Percentiles rank a stretch among this genome's conserved stretches.
phyloP scores from a whole-genome alignment of 2,113 vertebrate genomes.

The Hemiprocne comata region DNA sequence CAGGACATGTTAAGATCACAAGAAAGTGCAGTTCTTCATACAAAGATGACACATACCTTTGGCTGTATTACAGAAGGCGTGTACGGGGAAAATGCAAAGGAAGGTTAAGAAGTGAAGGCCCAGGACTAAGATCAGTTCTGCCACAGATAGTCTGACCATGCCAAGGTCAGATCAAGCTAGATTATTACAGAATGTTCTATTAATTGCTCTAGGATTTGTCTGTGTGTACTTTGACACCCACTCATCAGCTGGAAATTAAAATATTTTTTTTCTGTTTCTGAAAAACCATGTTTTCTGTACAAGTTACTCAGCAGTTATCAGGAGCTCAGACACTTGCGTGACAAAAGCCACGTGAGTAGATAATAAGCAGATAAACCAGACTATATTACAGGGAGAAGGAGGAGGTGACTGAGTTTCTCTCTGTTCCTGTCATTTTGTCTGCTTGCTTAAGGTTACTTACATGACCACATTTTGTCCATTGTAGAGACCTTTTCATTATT shows the following conservation, averaged over 20 bases:
- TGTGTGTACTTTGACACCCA: background rate
- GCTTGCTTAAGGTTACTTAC: background rate
- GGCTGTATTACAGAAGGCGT: background rate
- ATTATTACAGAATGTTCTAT: background rate
- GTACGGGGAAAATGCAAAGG: background rate
- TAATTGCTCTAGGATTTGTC: background rate
- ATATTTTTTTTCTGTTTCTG: background rate
- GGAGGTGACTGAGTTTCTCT: background rate
- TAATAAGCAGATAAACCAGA: background rate
- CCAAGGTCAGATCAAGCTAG: background rate
- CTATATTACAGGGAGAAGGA: background rate
- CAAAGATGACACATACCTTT: background rate
- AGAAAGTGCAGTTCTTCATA: background rate
- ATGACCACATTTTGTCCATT: background rate
- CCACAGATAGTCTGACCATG: background rate
- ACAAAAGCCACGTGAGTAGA: background rate
- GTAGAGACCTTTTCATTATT: background rate
- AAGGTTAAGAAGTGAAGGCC: background rate
- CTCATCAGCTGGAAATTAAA: background rate
- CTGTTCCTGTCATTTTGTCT: background rate
- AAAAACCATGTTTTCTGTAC: background rate
- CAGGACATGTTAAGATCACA: background rate
- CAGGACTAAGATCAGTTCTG: background rate
- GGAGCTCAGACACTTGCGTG: background rate
- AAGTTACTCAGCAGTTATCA: background rate